phyloP scores from a whole-genome alignment of 2,113 vertebrate species.

The Corvus moneduloides region DNA sequence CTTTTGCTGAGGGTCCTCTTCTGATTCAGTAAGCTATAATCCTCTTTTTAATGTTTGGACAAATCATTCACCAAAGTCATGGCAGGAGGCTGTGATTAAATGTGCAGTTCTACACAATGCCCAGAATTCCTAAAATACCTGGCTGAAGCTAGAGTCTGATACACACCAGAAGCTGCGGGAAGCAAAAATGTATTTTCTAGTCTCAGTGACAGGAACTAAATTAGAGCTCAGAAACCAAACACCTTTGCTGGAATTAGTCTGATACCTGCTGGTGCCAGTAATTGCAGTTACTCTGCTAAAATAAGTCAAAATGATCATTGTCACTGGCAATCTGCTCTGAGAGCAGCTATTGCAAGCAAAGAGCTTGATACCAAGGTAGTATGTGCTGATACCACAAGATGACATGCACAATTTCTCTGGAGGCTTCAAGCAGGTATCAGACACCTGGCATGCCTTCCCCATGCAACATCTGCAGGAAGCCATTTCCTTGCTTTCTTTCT shows the following conservation, averaged over 20 bases:
- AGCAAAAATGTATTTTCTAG: background rate
- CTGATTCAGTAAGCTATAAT: background rate
- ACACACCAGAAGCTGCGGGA: background rate
- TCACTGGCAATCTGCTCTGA: background rate
- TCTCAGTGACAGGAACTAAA: background rate
- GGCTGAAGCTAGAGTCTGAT: background rate
- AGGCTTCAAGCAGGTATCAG: background rate
- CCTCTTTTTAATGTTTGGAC: background rate
- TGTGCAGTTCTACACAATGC: background rate
- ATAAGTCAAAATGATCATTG: conserved; percentile 3
- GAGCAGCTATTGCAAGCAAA: background rate
- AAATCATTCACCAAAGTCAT: background rate
- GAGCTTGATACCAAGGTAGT: background rate
- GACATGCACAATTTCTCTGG: background rate
- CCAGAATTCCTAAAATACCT: background rate
- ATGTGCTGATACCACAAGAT: background rate
- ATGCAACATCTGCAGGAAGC: background rate
- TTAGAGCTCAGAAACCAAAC: background rate
- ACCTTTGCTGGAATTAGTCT: background rate
- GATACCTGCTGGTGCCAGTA: background rate
- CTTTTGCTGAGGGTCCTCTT: background rate
- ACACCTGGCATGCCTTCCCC: background rate
- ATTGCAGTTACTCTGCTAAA: conserved; percentile 9
- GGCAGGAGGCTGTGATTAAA: background rate
- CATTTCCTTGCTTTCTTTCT: background rate